Evolutionary conservation across 2,113 vertebrate species (phyloP), one percentile per base, ranked within the genome.

Genomic region (Embiotoca jacksoni): DNA sequence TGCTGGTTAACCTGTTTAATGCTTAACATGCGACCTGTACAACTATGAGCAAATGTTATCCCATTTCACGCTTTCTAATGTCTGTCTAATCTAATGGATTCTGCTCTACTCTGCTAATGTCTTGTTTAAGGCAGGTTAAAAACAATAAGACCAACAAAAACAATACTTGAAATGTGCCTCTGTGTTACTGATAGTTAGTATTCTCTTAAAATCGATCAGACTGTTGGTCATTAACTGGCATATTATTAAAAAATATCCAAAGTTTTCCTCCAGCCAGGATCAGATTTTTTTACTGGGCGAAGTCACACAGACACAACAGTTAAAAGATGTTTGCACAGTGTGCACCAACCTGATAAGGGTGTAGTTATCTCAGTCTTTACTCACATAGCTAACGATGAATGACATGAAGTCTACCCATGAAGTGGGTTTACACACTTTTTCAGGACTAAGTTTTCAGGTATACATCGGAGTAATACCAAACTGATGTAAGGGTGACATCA

Each of bases 281-380:
- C 5, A 53, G 35, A 23, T 65, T 55, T 10, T 2, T 4, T 57
- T 9, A 10, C 32, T 39, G n/a, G 23, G 3, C 7, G 54, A 32
- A 66, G 56, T 37, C 36, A 67, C 4, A 47, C 3, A 31, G 23
- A 62, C 14, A 10, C 4, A 54, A 52, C 32, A 79, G 50, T 57
- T 9, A 33, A 14, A 35, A 69, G 6, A 35, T 80, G 75, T 86
- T 84, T 82, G 72, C 44, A 63, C 10, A 72, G 60, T 52, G 11
- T 64, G 57, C n/a, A 49, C 68, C 49, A 47, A 50, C 36, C 74
- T 87, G 63, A 74, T 81, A 72, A 80, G 68, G n/a, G n/a, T 49
- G 7, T 46, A 0, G 0, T 81, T 66, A 66, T 68, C 60, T 54
- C 8, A 35, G 23, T 23, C 5, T 31, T 70, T 62, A 67, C 44